Percentiles rank a stretch among this genome's conserved stretches.
Evolutionary conservation across 2,113 vertebrate species (phyloP).

Genomic region (Hydrochoerus hydrochaeris): DNA sequence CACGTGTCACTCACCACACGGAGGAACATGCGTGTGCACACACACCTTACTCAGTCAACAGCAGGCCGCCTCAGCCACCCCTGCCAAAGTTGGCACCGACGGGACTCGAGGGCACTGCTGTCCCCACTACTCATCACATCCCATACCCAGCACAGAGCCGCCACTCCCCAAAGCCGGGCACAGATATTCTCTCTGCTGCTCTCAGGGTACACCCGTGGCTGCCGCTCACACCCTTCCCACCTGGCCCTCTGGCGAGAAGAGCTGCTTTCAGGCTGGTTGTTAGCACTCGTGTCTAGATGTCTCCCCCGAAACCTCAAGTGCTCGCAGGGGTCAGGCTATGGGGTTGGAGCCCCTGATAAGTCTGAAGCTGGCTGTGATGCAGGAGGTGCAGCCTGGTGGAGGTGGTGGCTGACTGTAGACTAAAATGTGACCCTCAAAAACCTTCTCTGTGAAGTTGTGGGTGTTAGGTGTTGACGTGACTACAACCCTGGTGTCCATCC

Average conservation of each 20-base stretch:
- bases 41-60: too few relatives aligned
- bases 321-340: too few relatives aligned
- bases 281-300: background rate
- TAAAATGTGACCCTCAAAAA: background rate
- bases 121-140: background rate
- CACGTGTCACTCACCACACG: too few relatives aligned
- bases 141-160: too few relatives aligned
- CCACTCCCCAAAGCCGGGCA: background rate
- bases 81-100: too few relatives aligned
- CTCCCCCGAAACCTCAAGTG: background rate
- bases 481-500: background rate
- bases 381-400: background rate
- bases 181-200: background rate
- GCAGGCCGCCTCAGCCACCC: background rate
- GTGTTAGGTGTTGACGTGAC: background rate
- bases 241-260: background rate
- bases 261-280: too few relatives aligned
- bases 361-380: background rate
- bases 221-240: accelerated
- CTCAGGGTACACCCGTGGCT: too few relatives aligned
- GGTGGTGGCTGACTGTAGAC: background rate
- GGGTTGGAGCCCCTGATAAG: background rate
- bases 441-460: background rate
- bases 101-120: background rate
- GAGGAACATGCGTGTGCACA: accelerated